Percentiles rank a stretch among this genome's conserved stretches.
These are phyloP conservation scores for Microctonus brassicae DNA, from an alignment of 2,888 invertebrate species.

Conservation along the genomic window DNA sequence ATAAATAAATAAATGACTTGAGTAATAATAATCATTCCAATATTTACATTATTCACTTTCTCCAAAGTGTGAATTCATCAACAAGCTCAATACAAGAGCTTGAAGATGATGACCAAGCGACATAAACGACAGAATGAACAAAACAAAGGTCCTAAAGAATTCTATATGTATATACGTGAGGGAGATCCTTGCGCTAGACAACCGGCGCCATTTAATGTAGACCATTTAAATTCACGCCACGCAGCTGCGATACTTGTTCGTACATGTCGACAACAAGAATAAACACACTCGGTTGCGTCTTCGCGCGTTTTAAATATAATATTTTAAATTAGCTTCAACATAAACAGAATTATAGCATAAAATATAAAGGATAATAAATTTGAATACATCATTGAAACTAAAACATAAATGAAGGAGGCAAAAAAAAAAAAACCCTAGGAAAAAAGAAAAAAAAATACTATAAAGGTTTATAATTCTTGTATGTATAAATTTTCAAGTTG, in stretches of 20 bases:
- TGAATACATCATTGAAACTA: background rate
- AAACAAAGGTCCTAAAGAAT: slow-evolving; percentile 24
- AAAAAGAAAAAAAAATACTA: background rate
- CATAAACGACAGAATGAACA: slow-evolving; percentile 2
- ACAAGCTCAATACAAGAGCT: background rate
- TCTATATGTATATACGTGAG: slow-evolving; percentile 59
- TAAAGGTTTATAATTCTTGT: background rate
- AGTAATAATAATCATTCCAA: no score
- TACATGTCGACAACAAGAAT: slow-evolving; percentile 9
- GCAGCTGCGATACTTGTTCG: slow-evolving; percentile 50
- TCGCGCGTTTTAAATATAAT: slow-evolving; percentile 56
- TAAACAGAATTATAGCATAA: background rate
- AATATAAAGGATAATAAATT: background rate
- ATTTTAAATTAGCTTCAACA: slow-evolving; percentile 55
- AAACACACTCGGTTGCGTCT: slow-evolving; percentile 27
- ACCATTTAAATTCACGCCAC: slow-evolving; percentile 66
- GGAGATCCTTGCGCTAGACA: slow-evolving; percentile 66
- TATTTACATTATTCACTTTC: background rate
- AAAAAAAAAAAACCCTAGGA: background rate
- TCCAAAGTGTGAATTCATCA: slow-evolving; percentile 1
- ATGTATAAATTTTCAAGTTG: background rate
- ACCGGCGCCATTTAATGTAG: slow-evolving; percentile 65
- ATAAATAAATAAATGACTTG: no score
- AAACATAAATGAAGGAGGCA: background rate
- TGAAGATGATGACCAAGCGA: background rate